Percentiles rank a stretch among this genome's conserved stretches.
These are phyloP conservation scores for Andrena hattorfiana DNA, from an alignment of 2,888 invertebrate species.

Conservation along the genomic window DNA sequence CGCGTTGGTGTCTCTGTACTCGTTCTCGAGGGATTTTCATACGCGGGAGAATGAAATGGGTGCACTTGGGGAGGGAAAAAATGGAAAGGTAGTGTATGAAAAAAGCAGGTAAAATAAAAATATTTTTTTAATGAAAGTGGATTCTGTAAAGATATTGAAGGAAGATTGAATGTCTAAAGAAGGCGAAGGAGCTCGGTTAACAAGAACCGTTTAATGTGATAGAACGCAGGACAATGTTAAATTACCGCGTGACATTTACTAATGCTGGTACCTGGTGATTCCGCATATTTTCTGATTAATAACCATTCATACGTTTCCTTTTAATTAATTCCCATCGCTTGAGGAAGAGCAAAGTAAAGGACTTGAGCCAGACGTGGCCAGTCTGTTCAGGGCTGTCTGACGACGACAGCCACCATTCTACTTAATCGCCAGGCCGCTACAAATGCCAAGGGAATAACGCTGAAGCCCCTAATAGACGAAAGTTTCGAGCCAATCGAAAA, in stretches of 20 bases:
- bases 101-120: too few species aligned
- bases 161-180: slow-evolving; percentile 17
- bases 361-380: not conserved
- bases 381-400: not conserved
- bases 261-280: not conserved
- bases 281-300: not conserved
- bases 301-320: not conserved
- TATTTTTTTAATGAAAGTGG: too few species aligned
- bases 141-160: slow-evolving; percentile 19
- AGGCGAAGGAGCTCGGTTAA: not conserved
- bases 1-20: not conserved
- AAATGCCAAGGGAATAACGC: not conserved
- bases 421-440: not conserved
- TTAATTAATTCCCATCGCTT: not conserved
- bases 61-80: too few species aligned
- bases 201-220: not conserved
- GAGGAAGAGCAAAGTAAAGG: too few species aligned
- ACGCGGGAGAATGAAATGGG: too few species aligned
- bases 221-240: not conserved
- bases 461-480: not conserved
- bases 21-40: not conserved
- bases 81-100: too few species aligned
- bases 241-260: not conserved
- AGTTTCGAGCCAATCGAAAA: not conserved
- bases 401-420: slow-evolving; percentile 12